A percentile compares a stretch with the other conserved stretches of the same genome.
Conservation (phyloP, 2,113 vertebrate genomes). For the Ceuthmochares aereus region DNA sequence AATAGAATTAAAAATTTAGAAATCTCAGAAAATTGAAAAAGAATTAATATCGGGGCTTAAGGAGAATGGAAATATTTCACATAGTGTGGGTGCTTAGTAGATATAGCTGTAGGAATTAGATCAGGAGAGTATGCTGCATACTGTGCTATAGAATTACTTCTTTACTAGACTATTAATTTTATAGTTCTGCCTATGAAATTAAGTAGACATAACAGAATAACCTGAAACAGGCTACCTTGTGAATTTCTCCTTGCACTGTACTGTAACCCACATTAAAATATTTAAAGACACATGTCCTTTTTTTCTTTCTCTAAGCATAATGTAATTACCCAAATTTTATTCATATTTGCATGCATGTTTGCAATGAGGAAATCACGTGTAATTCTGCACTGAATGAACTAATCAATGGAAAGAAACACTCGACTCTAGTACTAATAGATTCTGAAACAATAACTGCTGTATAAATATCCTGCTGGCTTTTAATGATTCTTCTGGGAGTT, state of each 20-base stretch:
- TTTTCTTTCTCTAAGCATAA: neutral
- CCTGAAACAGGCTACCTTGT: neutral
- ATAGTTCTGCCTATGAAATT: neutral
- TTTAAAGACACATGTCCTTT: neutral
- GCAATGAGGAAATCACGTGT: neutral
- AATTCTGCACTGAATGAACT: neutral
- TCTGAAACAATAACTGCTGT: neutral
- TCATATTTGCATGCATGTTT: neutral
- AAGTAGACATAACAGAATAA: neutral
- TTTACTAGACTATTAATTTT: no score
- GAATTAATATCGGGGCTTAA: neutral
- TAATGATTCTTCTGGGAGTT: neutral
- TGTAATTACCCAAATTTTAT: neutral
- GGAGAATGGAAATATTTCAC: neutral
- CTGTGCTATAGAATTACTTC: neutral
- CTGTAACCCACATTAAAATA: neutral
- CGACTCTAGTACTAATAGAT: neutral
- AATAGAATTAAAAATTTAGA: no score
- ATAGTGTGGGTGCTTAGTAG: neutral
- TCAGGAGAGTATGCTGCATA: neutral
- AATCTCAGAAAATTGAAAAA: neutral
- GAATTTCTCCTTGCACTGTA: neutral
- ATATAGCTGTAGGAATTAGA: neutral
- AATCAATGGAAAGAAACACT: neutral
- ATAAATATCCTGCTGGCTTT: neutral